Evolutionary conservation across 2,113 vertebrate species (phyloP), one percentile per base, ranked within the genome.

Genomic region (Cyanoramphus novaezelandiae): DNA sequence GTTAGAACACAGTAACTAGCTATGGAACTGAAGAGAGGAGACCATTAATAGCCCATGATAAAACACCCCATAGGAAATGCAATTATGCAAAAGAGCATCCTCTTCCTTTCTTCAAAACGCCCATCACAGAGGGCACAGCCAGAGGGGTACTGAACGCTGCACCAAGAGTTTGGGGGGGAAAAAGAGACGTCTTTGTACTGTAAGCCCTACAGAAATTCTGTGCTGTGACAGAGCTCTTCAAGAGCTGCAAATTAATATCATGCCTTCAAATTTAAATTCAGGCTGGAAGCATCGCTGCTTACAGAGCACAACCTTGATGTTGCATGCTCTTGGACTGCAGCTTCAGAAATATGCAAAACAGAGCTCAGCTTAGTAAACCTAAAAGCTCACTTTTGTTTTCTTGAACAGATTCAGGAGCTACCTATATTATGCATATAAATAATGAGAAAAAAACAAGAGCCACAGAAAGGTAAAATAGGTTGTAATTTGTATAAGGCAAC

Each of bases 1-100:
- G 60, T 93, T 88, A 70, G 84, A 94, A 89, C 93, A 84, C 64
- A 83, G 25, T 74, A 91, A 81, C 69, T 63, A 78, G 69, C 80
- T 90, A 12, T 37, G 33, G 63, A 95, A 71, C 57, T 43, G 49
- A 87, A 21, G 31, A 65, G 90, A 75, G 69, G 52, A 80, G 57
- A 78, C 24, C 63, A 55, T 92, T 94, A 87, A 88, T 20, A 70
- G 63, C 41, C 41, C 68, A 23, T 72, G 49, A 70, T 74, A 70
- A 82, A 94, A 62, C 52, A 88, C 53, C 90, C 59, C 53, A 63
- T 1, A 85, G 52, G 75, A 82, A 63, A 81, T 49, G 50, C 44
- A 71, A n/a, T 72, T 72, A 52, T 25, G 10, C 69, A 57, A 19
- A 85, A 90, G 44, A 82, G 63, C 67, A 65, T 85, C 50, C 82